phyloP scores from a whole-genome alignment of 1,140 invertebrate genomes.

The Panagrolaimus sp. region DNA sequence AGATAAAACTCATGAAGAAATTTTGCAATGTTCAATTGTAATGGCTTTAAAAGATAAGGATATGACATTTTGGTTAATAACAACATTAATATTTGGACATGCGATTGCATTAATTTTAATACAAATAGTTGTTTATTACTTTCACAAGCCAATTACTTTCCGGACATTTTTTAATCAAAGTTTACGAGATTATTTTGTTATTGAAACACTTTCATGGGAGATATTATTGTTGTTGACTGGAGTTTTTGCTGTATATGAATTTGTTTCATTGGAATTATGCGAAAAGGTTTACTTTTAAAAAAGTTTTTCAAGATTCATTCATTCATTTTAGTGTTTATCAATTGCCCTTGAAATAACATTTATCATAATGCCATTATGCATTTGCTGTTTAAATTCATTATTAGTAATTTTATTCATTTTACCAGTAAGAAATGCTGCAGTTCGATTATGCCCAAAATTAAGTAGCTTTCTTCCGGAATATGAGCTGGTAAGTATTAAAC shows the following conservation, averaged over 20 bases:
- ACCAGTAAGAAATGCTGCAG: slow-evolving; percentile 20
- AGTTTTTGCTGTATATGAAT: slow-evolving; percentile 16
- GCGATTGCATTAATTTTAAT: neutral
- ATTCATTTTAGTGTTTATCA: slow-evolving; percentile 15
- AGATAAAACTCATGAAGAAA: slow-evolving; percentile 9
- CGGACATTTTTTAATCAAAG: slow-evolving; percentile 15
- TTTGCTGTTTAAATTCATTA: slow-evolving; percentile 20
- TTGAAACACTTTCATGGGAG: slow-evolving; percentile 11
- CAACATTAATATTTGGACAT: neutral
- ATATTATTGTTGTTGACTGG: slow-evolving; percentile 14
- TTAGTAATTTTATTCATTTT: slow-evolving; percentile 20
- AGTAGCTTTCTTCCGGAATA: slow-evolving; percentile 6
- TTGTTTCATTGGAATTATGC: slow-evolving; percentile 13
- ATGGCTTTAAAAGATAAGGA: slow-evolving; percentile 10
- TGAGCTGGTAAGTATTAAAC: neutral
- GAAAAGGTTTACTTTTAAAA: neutral
- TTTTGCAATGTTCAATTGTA: slow-evolving; percentile 8
- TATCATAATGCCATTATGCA: slow-evolving; percentile 20
- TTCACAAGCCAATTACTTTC: neutral
- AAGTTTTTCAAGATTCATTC: neutral
- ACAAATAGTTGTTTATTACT: neutral
- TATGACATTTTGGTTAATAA: slow-evolving; percentile 10
- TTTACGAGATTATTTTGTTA: slow-evolving; percentile 10
- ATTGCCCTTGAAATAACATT: slow-evolving; percentile 22
- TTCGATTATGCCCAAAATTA: slow-evolving; percentile 22